Evolutionary conservation across 2,113 vertebrate genomes (phyloP), one percentile per base, ranked within the genome.

Genomic region (Ophiodon elongatus): DNA sequence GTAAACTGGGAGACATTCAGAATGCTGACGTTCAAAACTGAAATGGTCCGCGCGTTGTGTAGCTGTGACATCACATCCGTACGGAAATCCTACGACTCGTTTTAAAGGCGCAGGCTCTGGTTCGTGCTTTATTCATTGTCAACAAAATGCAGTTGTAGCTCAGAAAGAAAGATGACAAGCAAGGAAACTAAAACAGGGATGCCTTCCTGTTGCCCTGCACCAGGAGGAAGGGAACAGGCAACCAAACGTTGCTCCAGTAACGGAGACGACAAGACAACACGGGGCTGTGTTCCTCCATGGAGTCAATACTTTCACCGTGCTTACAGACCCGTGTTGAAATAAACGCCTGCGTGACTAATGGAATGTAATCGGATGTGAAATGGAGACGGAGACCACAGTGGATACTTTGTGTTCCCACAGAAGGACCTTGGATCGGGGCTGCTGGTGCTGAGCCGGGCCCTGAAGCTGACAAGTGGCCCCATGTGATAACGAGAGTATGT

Each of bases 401-500:
- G 64, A 19, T 35, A 14, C 9, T 54, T 41, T 41, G 33, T 62
- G 47, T 47, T 66, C 25, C 52, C 14, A 70, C 37, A 45, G 65
- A 72, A 45, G 29, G 73, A 67, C 79, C 76, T 80, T 79, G 81
- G 62, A 11, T 78, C 64, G 3, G 8, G 9, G 62, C 15, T 47
- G 69, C 37, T 62, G 59, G 29, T 67, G 62, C 27, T 64, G 3
- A 5, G 73, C 27, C 14, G 4, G 37, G 14, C 8, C 68, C 27
- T 29, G 4, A 35, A 29, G 39, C 67, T 47, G 60, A 68, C 41
- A 15, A 50, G 31, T 41, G 57, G 73, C 67, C 77, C 57, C 65
- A n/a, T 85, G 80, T 85, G 74, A 85, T n/a, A 66, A 82, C 43
- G 0, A 56, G 17, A 47, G 21, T 19, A 68, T 3, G 63, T 39